Evolutionary conservation across 2,113 vertebrate species (phyloP), one percentile per base, ranked within the genome.

Genomic region (Canis aureus): DNA sequence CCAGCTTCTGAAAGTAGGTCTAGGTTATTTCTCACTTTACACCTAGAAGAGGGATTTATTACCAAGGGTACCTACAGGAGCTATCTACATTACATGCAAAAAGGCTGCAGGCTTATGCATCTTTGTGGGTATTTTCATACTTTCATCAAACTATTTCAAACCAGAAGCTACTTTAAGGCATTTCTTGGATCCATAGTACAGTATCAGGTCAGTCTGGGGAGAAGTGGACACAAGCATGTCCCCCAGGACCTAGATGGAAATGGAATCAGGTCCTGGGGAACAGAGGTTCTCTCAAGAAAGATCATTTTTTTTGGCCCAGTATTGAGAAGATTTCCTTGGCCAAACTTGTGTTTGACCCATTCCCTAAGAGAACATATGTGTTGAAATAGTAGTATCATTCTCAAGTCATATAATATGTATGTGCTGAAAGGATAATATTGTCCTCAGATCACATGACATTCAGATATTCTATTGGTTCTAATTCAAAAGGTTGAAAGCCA

Each of bases 401-500:
- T 71, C 71, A 92, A 15, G 67, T 57, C 51, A 87, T 60, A 53
- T 96, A 89, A 81, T 69, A 91, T 25, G 2, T n/a, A 64, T 79
- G 35, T 91, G 55, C 67, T 90, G n/a, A 94, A 91, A 96, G 89
- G 35, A 67, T 60, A 95, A 92, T 51, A 57, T 7, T 89, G 59
- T 87, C 32, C n/a, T 82, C 49, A 95, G 51, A 84, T 89, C 49
- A 57, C 27, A 83, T n/a, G 43, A 78, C 71, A 89, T 91, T 93
- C 64, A 95, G 32, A 82, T 96, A 89, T 27, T 83, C 53, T 91
- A 55, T 22, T 96, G 17, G 3, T 90, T 97, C 89, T 97, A 95
- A 97, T 90, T 81, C 12, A 67, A 90, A 93, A 88, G 53, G 11
- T 13, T 89, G 22, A 95, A 95, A 93, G 55, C 43, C 32, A 92